These are phyloP conservation scores for Diogma glabrata DNA, from an alignment of 2,888 invertebrate species.

Conservation along the genomic window DNA sequence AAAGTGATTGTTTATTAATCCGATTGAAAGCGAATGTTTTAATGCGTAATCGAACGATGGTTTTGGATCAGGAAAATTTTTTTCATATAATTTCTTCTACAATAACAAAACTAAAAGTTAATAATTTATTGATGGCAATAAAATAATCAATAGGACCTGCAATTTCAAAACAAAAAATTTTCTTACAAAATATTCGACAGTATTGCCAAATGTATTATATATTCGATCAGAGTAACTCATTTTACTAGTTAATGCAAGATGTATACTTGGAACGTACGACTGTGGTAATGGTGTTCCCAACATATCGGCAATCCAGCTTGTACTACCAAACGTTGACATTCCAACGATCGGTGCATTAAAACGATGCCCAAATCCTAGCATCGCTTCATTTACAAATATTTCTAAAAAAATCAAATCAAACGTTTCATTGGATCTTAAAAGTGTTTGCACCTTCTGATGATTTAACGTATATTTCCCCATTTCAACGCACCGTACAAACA, in stretches of 20 bases:
- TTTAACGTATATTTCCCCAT: conserved; percentile 12
- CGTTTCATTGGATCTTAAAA: conserved; percentile 22
- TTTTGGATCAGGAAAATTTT: conserved; percentile 27
- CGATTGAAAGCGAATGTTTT: conserved; percentile 25
- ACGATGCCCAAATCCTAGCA: conserved; percentile 23
- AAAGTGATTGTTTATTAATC: conserved; percentile 32
- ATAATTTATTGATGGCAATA: too few relatives aligned
- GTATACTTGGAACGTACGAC: conserved; percentile 28
- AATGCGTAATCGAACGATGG: conserved; percentile 24
- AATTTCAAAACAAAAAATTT: neutral
- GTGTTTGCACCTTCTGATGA: conserved; percentile 12
- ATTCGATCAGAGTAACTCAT: conserved; percentile 33
- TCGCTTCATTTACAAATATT: conserved; percentile 24
- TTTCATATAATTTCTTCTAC: conserved; percentile 21
- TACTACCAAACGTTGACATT: conserved; percentile 21
- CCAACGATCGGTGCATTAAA: conserved; percentile 24
- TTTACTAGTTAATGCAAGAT: conserved; percentile 27
- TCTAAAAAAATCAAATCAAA: conserved; percentile 24
- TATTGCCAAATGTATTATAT: conserved; percentile 25
- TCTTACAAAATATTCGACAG: neutral
- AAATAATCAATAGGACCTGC: neutral
- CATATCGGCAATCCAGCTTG: conserved; percentile 17
- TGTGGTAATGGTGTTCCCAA: conserved; percentile 29
- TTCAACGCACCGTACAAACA: conserved; percentile 21
- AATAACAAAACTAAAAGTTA: conserved; percentile 3